A percentile compares a stretch with the other conserved stretches of the same genome.
Conservation (phyloP, 2,113 vertebrate genomes). For the Pollimyrus isidori region DNA sequence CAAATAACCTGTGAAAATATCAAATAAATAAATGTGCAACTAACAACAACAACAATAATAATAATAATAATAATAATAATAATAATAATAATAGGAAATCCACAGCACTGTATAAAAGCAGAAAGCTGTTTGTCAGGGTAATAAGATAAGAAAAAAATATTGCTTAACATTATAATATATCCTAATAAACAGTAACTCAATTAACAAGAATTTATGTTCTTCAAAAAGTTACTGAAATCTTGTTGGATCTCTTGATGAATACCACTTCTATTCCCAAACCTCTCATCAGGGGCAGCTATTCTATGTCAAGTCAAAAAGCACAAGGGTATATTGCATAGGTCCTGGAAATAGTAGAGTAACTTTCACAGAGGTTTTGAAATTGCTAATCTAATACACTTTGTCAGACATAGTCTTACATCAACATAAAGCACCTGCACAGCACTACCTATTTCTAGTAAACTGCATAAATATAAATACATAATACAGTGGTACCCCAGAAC, state of each 20-base stretch:
- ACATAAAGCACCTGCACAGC: neutral
- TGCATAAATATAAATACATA: neutral
- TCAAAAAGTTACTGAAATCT: neutral
- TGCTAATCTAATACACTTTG: neutral
- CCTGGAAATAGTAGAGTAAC: neutral
- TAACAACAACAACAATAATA: neutral
- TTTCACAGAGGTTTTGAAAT: neutral
- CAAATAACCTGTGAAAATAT: neutral
- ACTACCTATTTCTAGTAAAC: neutral
- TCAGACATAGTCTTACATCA: neutral
- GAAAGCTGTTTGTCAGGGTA: neutral
- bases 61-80: too few species aligned
- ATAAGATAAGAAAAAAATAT: neutral
- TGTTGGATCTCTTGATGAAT: neutral
- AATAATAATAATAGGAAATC: neutral
- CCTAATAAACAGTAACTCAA: neutral
- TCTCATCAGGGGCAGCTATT: neutral
- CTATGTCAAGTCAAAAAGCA: neutral
- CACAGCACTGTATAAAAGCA: neutral
- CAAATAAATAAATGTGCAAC: neutral
- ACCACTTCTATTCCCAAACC: neutral
- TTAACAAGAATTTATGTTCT: neutral
- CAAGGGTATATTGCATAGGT: neutral
- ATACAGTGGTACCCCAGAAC: neutral
- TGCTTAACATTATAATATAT: neutral